Base-by-base conservation (phyloP, 2,797 vertebrate species). In the Tangara arthus region DNA sequence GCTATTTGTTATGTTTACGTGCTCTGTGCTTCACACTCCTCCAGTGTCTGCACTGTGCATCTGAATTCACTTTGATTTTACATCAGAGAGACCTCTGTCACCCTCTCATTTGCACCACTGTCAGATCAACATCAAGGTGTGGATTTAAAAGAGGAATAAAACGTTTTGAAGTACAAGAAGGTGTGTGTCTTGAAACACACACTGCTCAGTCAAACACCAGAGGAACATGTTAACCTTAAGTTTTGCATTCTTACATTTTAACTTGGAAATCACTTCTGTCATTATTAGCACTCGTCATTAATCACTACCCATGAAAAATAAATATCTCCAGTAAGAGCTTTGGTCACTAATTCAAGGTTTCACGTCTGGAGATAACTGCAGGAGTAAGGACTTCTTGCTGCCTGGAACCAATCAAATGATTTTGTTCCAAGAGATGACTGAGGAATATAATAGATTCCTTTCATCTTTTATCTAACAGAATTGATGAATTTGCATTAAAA, bases 41-140 rank as follows among this genome's bases (percentile, higher is more conserved):
- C 42, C 26, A 37, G 47, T 37, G 84, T 46, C 90, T 59, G 39
- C 66, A 35, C 35, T 2, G 0, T 34, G 59, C 15, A 34, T 84
- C 92, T 86, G 91, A 89, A 87, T 81, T 89, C 76, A n/a, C 65
- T 92, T 92, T 87, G 95, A 89, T 95, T 96, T 94, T 78, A 91
- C 89, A 86, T 89, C 91, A 89, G 79, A 94, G 81, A 68, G 39
- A 89, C 69, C 81, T 88, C 46, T 87, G 42, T 59, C 71, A 78
- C 92, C 84, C 60, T 69, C 90, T 92, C 34, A 94, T 92, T 96
- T 95, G 66, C 87, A 93, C 68, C 75, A 68, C 92, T 80, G 37
- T 73, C 71, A 89, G 75, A 85, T 55, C 35, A 6, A 52, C 89
- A 69, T 72, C 50, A 82, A 90, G 78, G 60, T 57, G 52, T 39